Base-by-base conservation (phyloP, 2,797 vertebrate species). In the Nothura maculosa region DNA sequence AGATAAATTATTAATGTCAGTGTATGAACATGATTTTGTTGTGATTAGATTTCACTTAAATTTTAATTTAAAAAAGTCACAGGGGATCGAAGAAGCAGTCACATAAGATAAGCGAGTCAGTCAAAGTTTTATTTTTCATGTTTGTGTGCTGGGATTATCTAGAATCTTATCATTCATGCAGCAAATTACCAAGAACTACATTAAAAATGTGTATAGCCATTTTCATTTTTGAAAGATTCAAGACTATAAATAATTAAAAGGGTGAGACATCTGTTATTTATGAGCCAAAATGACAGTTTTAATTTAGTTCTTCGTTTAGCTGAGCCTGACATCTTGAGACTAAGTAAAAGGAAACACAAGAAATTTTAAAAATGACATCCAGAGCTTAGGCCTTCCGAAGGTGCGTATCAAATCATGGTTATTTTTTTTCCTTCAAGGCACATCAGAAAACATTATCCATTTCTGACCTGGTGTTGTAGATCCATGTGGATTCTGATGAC, bases 201-300 rank as follows among this genome's bases (percentile, higher is more conserved):
- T 99, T 98, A 98, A 98, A 98, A 98, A 97, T 97, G 96, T 98
- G 97, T 98, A 97, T 97, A 97, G 94, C 98, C 97, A 98, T 98
- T 97, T 97, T 98, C 97, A 97, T 98, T 98, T 98, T 98, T 97
- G 97, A 97, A 98, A 98, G 97, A 98, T 98, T 98, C 97, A 95
- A 97, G 94, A 96, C 95, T 96, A 98, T 99, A 97, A 99, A 99
- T 99, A 98, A 98, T 99, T 98, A 97, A 99, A 97, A 88, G 96
- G 95, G 91, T 74, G 94, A 98, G 97, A 98, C 98, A 98, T 99
- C 96, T 98, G 98, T 98, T 98, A 99, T 99, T 99, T 98, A 98
- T 98, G 98, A 98, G 97, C 97, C 97, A 93, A 98, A 98, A 98
- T 97, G 92, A 98, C 98, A 97, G 97, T 95, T 98, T 98, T 98